Percentiles rank a stretch among this genome's conserved stretches.
Evolutionary conservation across 1,140 invertebrate genomes (phyloP).

Genomic region (Heliothis virescens): DNA sequence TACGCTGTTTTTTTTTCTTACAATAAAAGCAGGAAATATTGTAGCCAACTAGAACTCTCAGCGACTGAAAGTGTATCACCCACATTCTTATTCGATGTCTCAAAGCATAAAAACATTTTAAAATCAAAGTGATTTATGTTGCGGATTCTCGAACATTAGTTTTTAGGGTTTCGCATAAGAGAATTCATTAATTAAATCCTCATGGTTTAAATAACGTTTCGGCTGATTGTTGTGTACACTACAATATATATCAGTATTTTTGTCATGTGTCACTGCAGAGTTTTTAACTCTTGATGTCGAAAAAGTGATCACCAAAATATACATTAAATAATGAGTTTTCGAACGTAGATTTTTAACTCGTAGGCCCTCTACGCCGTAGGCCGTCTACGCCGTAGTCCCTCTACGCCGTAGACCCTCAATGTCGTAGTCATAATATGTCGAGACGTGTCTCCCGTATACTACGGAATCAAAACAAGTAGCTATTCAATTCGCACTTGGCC

Average conservation of each 20-base stretch:
- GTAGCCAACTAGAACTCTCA: background rate
- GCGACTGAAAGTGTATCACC: background rate
- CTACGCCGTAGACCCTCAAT: background rate
- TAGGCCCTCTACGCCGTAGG: background rate
- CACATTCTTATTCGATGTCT: slow-evolving; percentile 28
- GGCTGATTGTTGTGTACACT: background rate
- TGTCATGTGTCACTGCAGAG: no score
- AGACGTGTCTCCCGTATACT: background rate
- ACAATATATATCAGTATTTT: no score
- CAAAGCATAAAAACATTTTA: slow-evolving; percentile 29
- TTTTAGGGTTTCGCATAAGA: background rate
- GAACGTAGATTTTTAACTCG: background rate
- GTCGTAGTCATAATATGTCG: no score
- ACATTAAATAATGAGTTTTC: no score
- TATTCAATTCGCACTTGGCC: background rate
- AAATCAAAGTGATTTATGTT: slow-evolving; percentile 38
- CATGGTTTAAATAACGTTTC: background rate
- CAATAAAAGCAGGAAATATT: background rate
- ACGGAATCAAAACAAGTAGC: background rate
- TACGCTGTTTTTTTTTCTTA: background rate
- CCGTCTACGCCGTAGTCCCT: background rate
- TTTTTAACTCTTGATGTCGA: no score
- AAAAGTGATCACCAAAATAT: no score
- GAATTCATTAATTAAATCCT: background rate
- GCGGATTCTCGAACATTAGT: background rate